A percentile compares a stretch with the other conserved stretches of the same genome.
Evolutionary conservation across 2,888 invertebrate genomes (phyloP).

Genomic region (Artemia sp.): DNA sequence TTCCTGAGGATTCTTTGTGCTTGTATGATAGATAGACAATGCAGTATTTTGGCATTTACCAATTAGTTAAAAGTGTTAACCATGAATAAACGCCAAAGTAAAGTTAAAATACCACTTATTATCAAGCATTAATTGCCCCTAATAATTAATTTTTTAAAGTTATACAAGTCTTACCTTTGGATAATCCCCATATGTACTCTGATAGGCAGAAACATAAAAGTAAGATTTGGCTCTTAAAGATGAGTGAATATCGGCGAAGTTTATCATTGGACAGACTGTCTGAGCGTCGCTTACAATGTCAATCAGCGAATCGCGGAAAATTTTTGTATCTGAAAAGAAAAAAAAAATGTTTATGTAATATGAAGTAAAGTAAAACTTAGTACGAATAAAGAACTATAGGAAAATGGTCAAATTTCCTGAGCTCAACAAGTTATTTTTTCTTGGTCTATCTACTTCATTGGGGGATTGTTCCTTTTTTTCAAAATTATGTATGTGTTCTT

Average conservation of each 20-base stretch:
- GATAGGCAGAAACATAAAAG: constrained; percentile 77
- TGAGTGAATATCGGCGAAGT: constrained; percentile 75
- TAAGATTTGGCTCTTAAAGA: constrained; percentile 48
- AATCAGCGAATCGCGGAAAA: constrained; percentile 59
- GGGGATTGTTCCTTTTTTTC: too few species aligned
- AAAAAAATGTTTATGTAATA: not conserved
- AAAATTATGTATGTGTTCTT: too few species aligned
- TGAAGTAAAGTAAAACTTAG: not conserved
- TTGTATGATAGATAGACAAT: too few species aligned
- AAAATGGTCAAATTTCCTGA: not conserved
- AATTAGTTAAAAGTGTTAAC: too few species aligned
- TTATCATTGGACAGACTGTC: constrained; percentile 72
- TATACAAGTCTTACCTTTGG: constrained; percentile 49
- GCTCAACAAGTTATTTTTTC: not conserved
- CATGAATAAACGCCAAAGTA: too few species aligned
- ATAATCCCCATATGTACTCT: constrained; percentile 72
- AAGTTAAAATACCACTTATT: too few species aligned
- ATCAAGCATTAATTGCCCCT: too few species aligned
- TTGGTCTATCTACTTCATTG: too few species aligned
- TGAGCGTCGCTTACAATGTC: constrained; percentile 84
- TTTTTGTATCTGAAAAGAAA: constrained; percentile 18
- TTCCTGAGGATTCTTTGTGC: too few species aligned
- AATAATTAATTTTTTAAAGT: too few species aligned
- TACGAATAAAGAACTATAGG: not conserved
- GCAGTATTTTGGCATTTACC: too few species aligned